Evolutionary conservation across 2,888 invertebrate species (phyloP), one percentile per base, ranked within the genome.

Genomic region (Philhelius pedissequus): DNA sequence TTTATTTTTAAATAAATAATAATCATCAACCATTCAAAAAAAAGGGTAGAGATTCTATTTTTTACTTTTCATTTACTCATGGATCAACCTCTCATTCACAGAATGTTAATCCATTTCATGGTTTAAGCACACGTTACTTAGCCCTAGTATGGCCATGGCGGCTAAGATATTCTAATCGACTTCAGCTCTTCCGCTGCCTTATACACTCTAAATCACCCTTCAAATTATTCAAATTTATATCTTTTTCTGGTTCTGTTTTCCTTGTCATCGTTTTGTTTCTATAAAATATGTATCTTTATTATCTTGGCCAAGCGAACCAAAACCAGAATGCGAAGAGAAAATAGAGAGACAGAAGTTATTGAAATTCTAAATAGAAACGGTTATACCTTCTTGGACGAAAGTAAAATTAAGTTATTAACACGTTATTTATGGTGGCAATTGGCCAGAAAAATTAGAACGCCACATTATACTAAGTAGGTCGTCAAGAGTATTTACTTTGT

Each of bases 341-440:
- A 40, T 48, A n/a, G 48, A 48, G 35, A 32, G n/a, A 35, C 62
- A 1, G 3, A 20, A 56, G 3, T 35, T 35, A 35, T 56, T 56
- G 3, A 35, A 32, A 56, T 20, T 56, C 20, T 56, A 35, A 20
- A 35, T 75, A 56, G 48, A 66, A 80, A 80, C 64, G 27, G 27
- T 18, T 20, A 20, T n/a, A n/a, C n/a, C n/a, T n/a, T n/a, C 56
- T 58, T 71, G 60, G 38, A 80, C 58, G 84, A 84, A 84, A 84
- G 84, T 80, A 76, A 84, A 84, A 80, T 80, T 76, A 80, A 84
- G 20, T 80, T 84, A 84, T 84, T 80, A 84, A 71, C 84, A 80
- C 80, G 71, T 84, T 75, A 40, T n/a, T 48, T 15, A 13, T 54
- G 54, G 20, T 54, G 50, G 20, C 35, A 84, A 84, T 84, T 80